phyloP scores from a whole-genome alignment of 2,797 vertebrate genomes.

The Rhinophrynus dorsalis region DNA sequence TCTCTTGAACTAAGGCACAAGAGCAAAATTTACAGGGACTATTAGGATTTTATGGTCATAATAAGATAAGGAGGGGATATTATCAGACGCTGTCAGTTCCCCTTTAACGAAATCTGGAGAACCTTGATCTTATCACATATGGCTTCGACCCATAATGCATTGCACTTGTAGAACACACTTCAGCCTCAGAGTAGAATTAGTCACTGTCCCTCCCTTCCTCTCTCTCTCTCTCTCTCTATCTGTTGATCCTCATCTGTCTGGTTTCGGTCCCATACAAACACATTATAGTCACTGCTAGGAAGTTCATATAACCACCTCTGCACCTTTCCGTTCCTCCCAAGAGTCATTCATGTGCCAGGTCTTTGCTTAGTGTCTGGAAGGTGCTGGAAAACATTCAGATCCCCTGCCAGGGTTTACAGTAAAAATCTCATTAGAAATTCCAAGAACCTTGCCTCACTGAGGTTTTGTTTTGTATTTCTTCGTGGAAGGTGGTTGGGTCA shows the following conservation, averaged over 20 bases:
- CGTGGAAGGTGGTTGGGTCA: too few relatives aligned
- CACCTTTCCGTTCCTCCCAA: neutral
- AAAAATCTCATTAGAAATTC: neutral
- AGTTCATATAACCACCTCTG: neutral
- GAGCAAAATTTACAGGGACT: too few relatives aligned
- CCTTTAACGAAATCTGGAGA: too few relatives aligned
- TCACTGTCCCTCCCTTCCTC: neutral
- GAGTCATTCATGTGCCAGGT: neutral
- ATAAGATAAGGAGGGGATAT: too few relatives aligned
- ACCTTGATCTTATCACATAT: too few relatives aligned
- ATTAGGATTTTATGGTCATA: too few relatives aligned
- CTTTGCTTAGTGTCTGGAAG: neutral
- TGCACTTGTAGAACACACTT: neutral
- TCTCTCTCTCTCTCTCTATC: too few relatives aligned
- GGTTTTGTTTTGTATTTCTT: neutral
- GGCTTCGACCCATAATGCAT: neutral
- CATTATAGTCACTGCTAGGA: neutral
- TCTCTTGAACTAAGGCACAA: too few relatives aligned
- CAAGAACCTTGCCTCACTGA: neutral
- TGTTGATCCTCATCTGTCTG: neutral
- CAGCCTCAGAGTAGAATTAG: neutral
- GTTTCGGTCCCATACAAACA: neutral
- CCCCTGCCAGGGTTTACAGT: constrained; percentile 12
- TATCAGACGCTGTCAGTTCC: too few relatives aligned
- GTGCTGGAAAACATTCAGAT: neutral